phyloP scores from a whole-genome alignment of 2,113 vertebrate species.

The Lepidiolamprologus cunningtoni region DNA sequence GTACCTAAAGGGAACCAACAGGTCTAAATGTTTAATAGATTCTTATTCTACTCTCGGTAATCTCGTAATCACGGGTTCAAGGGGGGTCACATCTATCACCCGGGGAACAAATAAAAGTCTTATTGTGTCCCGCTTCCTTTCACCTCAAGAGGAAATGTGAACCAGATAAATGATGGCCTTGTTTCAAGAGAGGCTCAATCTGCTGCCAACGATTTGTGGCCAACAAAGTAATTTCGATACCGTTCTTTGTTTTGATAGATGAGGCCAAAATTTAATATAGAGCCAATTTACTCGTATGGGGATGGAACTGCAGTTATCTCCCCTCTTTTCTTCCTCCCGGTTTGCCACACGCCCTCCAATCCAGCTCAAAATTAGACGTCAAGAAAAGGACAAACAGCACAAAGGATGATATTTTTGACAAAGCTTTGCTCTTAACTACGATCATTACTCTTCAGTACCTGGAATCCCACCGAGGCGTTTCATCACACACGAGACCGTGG shows the following conservation, averaged over 20 bases:
- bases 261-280: slow-evolving; percentile 65
- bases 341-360: slow-evolving; percentile 6
- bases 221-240: slow-evolving; percentile 68
- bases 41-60: slow-evolving; percentile 56
- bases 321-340: background rate
- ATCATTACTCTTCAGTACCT: background rate
- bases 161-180: slow-evolving; percentile 65
- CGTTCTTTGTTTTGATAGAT: slow-evolving; percentile 69
- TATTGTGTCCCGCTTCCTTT: slow-evolving; percentile 48
- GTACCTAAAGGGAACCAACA: slow-evolving; percentile 22
- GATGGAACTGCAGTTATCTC: slow-evolving; percentile 47
- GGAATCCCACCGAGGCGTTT: background rate
- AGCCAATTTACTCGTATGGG: slow-evolving; percentile 56
- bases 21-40: slow-evolving; percentile 63
- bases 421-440: background rate
- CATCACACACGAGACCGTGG: background rate
- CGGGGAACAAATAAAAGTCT: slow-evolving; percentile 63
- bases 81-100: slow-evolving; percentile 61
- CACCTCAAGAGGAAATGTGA: slow-evolving; percentile 59
- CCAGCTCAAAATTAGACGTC: slow-evolving; percentile 22
- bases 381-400: slow-evolving; percentile 5
- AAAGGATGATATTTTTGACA: slow-evolving; percentile 15
- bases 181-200: slow-evolving; percentile 59
- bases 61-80: slow-evolving; percentile 57
- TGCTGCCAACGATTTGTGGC: slow-evolving; percentile 61